Evolutionary conservation across 1,140 invertebrate genomes (phyloP).

Genomic region (Neuroterus valhalla): DNA sequence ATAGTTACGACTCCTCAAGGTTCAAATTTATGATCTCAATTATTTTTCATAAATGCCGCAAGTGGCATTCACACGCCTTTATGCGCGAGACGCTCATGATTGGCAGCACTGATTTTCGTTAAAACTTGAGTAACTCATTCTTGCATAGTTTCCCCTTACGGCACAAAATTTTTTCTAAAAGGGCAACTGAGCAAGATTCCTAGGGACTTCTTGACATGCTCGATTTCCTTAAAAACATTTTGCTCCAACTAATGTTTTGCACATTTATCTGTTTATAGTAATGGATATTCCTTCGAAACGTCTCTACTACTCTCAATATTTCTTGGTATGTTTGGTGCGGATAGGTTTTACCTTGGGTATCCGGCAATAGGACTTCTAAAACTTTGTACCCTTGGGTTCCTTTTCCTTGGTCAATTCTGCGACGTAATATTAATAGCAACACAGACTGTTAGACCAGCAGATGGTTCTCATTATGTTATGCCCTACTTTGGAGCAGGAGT

Average conservation of each 20-base stretch:
- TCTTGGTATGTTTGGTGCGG: conserved; percentile 97
- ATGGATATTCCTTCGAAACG: conserved; percentile 95
- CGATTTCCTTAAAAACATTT: no score
- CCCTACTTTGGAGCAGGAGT: conserved; percentile 94
- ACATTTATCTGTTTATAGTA: conserved; percentile 78
- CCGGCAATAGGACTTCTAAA: conserved; percentile 95
- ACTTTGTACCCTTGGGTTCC: conserved; percentile 95
- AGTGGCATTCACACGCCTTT: no score
- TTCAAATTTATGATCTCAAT: no score
- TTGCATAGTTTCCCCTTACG: no score
- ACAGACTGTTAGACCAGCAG: conserved; percentile 93
- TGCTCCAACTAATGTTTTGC: neutral
- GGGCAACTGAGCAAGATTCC: no score
- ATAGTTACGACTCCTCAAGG: no score
- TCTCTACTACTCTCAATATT: conserved; percentile 95
- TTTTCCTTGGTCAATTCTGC: conserved; percentile 96
- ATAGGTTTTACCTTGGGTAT: conserved; percentile 97
- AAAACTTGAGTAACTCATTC: no score
- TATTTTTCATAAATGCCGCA: no score
- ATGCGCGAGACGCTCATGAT: no score
- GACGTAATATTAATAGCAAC: conserved; percentile 97
- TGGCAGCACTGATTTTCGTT: no score
- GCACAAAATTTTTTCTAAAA: no score
- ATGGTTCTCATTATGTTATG: conserved; percentile 97
- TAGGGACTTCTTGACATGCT: no score